phyloP scores from a whole-genome alignment of 2,888 invertebrate genomes.

The Teinopalpus imperialis region DNA sequence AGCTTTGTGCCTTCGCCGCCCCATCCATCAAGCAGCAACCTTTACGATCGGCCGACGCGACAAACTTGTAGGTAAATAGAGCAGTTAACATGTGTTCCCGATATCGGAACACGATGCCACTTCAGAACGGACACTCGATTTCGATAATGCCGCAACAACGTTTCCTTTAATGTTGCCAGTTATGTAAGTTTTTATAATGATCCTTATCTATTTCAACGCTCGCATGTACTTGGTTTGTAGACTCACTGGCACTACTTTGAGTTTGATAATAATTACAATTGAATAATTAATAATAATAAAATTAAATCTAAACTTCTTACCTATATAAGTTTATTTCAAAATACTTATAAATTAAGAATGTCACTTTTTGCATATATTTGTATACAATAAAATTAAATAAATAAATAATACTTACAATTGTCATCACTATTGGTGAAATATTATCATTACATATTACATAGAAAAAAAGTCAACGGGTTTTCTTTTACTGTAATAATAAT shows the following conservation, averaged over 20 bases:
- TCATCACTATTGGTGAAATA: too few species aligned
- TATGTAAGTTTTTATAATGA: slow-evolving; percentile 44
- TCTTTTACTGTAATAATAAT: too few species aligned
- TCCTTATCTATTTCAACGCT: slow-evolving; percentile 38
- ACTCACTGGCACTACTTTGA: slow-evolving; percentile 14
- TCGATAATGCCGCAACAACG: slow-evolving; percentile 55
- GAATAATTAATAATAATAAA: too few species aligned
- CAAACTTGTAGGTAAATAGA: slow-evolving; percentile 61
- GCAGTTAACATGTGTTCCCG: slow-evolving; percentile 70
- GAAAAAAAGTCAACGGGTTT: too few species aligned
- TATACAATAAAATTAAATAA: too few species aligned
- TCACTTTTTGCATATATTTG: too few species aligned
- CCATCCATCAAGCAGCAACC: slow-evolving; percentile 71
- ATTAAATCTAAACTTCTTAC: too few species aligned
- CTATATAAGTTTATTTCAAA: too few species aligned
- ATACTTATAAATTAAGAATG: too few species aligned
- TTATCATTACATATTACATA: too few species aligned
- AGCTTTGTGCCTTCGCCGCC: slow-evolving; percentile 76
- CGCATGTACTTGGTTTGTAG: slow-evolving; percentile 16
- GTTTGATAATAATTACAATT: too few species aligned
- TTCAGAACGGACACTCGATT: slow-evolving; percentile 58
- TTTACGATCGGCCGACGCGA: slow-evolving; percentile 69
- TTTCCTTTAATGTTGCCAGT: slow-evolving; percentile 61
- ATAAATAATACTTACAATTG: too few species aligned
- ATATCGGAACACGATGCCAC: slow-evolving; percentile 69